Evolutionary conservation across 2,113 vertebrate genomes (phyloP), one percentile per base, ranked within the genome.

Genomic region (Xerus inauris): DNA sequence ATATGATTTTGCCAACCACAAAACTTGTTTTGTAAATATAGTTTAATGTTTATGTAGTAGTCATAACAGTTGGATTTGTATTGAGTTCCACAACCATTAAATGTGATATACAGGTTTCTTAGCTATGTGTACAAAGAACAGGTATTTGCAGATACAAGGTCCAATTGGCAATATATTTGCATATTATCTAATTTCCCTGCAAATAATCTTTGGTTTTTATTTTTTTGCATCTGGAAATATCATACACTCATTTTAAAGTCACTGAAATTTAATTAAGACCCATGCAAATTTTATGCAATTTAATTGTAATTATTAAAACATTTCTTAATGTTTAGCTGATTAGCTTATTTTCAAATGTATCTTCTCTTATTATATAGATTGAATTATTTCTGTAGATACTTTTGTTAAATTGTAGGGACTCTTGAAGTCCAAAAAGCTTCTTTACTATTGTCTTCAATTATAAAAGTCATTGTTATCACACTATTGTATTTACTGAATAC

Each of bases 311-410:
- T 83, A 80, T 62, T 20, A 85, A 95, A 92, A 75, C 20, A 76
- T 30, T 76, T 94, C 73, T 64, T 87, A 89, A 85, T 91, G 2
- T 4, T 72, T 30, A 49, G 12, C 12, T 87, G 2, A 16, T 84
- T 64, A 62, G 6, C 8, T 86, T 86, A 30, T 71, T 77, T 92
- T 92, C 9, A 96, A 71, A 92, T 73, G 6, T 0, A 19, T 86
- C 7, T 81, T 89, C 59, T 96, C 19, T 92, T n/a, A 89, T 76
- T 89, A 38, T 22, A 65, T n/a, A 89, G 1, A 65, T 38, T 83
- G 87, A 81, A 71, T 93, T 94, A 80, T 5, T 80, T 93, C n/a
- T 59, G 19, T 69, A 96, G 38, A 76, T 51, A 86, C 13, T 82
- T 87, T 89, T 77, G 32, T 71, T 81, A 45, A 62, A 72, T 5